phyloP scores from a whole-genome alignment of 2,888 invertebrate species.

The Ametastegia equiseti region DNA sequence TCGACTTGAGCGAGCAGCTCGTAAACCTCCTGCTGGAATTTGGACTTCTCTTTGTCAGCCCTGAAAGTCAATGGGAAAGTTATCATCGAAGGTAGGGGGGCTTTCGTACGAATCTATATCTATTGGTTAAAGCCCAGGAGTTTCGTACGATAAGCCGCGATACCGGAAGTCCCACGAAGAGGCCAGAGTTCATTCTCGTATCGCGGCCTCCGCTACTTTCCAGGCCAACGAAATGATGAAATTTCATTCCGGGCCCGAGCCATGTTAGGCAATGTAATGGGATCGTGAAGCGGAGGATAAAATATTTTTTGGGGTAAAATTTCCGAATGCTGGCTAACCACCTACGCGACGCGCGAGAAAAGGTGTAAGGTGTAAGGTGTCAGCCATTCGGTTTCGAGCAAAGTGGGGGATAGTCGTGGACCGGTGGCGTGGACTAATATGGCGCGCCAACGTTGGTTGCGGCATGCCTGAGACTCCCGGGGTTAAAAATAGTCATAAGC shows the following conservation, averaged over 20 bases:
- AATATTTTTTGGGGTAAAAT: constrained; percentile 40
- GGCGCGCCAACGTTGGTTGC: constrained; percentile 73
- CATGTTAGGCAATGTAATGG: constrained; percentile 4
- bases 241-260: not conserved
- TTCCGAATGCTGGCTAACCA: constrained; percentile 50
- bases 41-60: constrained; percentile 98
- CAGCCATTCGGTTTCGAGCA: constrained; percentile 69
- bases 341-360: constrained; percentile 57
- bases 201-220: not conserved
- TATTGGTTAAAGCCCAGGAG: not conserved
- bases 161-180: not conserved
- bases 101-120: not conserved
- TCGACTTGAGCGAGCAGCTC: constrained; percentile 98
- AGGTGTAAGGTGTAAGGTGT: constrained; percentile 73
- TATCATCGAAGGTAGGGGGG: constrained; percentile 38
- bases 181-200: not conserved
- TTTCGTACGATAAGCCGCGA: not conserved
- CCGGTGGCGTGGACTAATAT: constrained; percentile 75
- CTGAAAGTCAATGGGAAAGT: constrained; percentile 78
- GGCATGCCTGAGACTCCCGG: constrained; percentile 70
- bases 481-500: constrained; percentile 74
- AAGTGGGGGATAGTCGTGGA: constrained; percentile 70
- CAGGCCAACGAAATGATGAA: not conserved
- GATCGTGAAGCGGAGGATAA: not conserved
- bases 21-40: constrained; percentile 99